Conservation (phyloP, 2,113 vertebrate species). For the Phaethon lepturus region DNA sequence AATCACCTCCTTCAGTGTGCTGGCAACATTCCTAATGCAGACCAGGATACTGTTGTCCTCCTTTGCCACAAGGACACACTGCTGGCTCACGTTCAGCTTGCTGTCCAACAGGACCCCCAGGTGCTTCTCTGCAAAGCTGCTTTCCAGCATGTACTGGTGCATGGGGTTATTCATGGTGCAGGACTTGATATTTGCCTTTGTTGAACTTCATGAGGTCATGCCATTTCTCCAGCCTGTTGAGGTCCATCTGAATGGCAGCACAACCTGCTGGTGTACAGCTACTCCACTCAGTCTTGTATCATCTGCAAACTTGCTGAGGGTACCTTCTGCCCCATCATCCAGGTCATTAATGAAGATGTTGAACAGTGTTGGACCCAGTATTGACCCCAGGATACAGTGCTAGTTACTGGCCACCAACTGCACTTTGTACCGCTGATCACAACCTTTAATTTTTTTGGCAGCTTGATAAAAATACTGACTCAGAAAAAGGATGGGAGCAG, state of each 20-base stretch:
- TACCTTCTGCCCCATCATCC: not conserved
- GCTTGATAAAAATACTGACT: not conserved
- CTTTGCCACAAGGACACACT: not conserved
- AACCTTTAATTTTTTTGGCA: not conserved
- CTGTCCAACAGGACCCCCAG: not conserved
- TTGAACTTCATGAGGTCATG: not conserved
- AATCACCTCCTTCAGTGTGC: not conserved
- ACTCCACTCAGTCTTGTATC: not conserved
- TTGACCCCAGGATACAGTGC: too few relatives aligned
- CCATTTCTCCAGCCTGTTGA: not conserved
- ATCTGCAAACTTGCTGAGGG: not conserved
- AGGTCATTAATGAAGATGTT: not conserved
- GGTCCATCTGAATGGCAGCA: not conserved
- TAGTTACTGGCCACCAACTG: not conserved
- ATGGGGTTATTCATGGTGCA: not conserved
- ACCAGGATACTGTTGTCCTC: not conserved
- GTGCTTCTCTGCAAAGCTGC: not conserved
- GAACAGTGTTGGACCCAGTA: not conserved
- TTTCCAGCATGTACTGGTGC: not conserved
- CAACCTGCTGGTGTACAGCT: not conserved
- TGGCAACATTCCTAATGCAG: not conserved
- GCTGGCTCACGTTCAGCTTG: not conserved
- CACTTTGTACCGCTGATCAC: not conserved
- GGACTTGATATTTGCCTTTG: not conserved
- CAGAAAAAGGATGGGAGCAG: not conserved